phyloP scores from a whole-genome alignment of 2,888 invertebrate genomes.

The Volucella inanis region DNA sequence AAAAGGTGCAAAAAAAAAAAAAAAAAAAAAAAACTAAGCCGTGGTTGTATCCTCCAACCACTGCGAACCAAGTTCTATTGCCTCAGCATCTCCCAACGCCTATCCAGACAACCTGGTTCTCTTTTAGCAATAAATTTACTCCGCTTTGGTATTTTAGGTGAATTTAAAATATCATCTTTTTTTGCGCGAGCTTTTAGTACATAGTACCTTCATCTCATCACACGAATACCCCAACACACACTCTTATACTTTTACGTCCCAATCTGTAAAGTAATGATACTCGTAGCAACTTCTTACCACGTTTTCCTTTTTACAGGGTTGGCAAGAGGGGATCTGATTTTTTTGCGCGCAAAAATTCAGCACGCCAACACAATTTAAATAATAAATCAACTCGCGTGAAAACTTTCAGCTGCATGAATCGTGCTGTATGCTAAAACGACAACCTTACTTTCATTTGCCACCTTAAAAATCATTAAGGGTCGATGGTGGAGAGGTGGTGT shows the following conservation, averaged over 20 bases:
- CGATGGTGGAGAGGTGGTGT: not conserved
- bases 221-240: not conserved
- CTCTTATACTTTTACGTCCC: slow-evolving; percentile 35
- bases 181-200: slow-evolving; percentile 43
- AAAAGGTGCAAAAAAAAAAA: not conserved
- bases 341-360: slow-evolving; percentile 30
- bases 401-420: slow-evolving; percentile 58
- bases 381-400: slow-evolving; percentile 72
- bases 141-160: slow-evolving; percentile 33
- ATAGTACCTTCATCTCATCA: slow-evolving; percentile 9
- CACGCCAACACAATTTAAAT: slow-evolving; percentile 56
- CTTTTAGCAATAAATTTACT: slow-evolving; percentile 44
- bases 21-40: not conserved
- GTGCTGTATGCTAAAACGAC: slow-evolving; percentile 19
- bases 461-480: slow-evolving; percentile 24
- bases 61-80: too few relatives aligned
- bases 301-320: not conserved
- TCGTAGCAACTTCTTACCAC: slow-evolving; percentile 39
- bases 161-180: slow-evolving; percentile 29
- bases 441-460: slow-evolving; percentile 31
- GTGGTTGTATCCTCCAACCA: not conserved
- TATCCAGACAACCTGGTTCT: slow-evolving; percentile 20
- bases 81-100: not conserved
- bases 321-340: not conserved
- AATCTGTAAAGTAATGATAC: slow-evolving; percentile 23